phyloP scores from a whole-genome alignment of 1,140 invertebrate genomes.

The Solenopsis fugax region DNA sequence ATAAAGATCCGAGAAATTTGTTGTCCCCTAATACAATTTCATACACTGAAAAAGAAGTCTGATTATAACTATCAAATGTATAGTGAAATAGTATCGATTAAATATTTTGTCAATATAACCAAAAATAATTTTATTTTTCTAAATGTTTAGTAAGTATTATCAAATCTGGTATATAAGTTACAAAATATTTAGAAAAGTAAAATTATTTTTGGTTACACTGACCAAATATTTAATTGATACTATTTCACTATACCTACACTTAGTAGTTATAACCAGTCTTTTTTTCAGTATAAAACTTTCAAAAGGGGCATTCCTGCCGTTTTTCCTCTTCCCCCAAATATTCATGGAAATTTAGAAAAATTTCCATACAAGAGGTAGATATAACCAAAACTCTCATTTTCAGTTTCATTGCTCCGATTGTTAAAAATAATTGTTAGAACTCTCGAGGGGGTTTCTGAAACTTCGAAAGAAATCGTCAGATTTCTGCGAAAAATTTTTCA shows the following conservation, averaged over 20 bases:
- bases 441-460: neutral
- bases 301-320: neutral
- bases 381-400: neutral
- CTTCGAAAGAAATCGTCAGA: neutral
- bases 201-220: too few species aligned
- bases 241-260: too few species aligned
- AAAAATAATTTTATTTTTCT: too few species aligned
- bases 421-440: neutral
- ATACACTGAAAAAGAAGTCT: too few species aligned
- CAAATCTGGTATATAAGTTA: too few species aligned
- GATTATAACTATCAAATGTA: too few species aligned
- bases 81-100: too few species aligned
- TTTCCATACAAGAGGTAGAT: neutral
- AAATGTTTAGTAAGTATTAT: too few species aligned
- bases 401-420: neutral
- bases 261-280: too few species aligned
- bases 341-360: neutral
- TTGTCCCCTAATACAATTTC: neutral
- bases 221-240: too few species aligned
- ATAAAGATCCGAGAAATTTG: neutral
- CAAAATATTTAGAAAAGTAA: too few species aligned
- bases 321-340: neutral
- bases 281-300: neutral
- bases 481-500: neutral
- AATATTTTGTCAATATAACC: too few species aligned